Conservation (phyloP, 2,797 vertebrate genomes). For the Cryptoprocta ferox region DNA sequence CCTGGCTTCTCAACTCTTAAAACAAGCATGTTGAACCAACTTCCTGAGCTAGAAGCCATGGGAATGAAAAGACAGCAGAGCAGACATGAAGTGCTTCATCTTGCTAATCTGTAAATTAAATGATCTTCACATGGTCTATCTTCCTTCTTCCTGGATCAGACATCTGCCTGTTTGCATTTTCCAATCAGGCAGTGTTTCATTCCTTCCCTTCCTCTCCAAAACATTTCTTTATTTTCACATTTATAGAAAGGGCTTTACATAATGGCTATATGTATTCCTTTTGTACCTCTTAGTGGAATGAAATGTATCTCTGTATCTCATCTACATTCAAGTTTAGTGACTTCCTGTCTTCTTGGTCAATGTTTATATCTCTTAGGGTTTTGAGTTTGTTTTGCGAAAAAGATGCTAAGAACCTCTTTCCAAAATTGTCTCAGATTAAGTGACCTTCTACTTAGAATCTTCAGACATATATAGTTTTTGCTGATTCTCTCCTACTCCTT, state of each 20-base stretch:
- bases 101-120: constrained; percentile 31
- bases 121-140: not conserved
- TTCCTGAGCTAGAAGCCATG: constrained; percentile 14
- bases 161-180: not conserved
- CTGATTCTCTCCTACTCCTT: not conserved
- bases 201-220: not conserved
- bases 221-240: constrained; percentile 29
- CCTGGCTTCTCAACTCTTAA: constrained; percentile 18
- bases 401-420: not conserved
- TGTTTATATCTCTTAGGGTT: not conserved
- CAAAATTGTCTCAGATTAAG: not conserved
- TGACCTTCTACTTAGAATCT: not conserved
- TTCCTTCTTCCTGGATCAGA: not conserved
- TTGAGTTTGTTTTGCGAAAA: constrained; percentile 14
- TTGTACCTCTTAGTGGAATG: not conserved
- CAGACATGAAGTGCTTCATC: not conserved
- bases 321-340: constrained; percentile 6
- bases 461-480: not conserved
- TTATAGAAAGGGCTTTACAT: not conserved
- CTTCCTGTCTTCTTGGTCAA: not conserved
- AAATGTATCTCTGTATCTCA: not conserved
- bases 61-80: not conserved
- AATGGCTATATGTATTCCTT: constrained; percentile 22
- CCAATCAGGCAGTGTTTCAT: not conserved
- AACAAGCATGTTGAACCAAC: not conserved